Percentiles rank a stretch among this genome's conserved stretches.
These are phyloP conservation scores for Meandrina meandrites DNA, from an alignment of 92 coral and sea anemone genomes.

Conservation along the genomic window DNA sequence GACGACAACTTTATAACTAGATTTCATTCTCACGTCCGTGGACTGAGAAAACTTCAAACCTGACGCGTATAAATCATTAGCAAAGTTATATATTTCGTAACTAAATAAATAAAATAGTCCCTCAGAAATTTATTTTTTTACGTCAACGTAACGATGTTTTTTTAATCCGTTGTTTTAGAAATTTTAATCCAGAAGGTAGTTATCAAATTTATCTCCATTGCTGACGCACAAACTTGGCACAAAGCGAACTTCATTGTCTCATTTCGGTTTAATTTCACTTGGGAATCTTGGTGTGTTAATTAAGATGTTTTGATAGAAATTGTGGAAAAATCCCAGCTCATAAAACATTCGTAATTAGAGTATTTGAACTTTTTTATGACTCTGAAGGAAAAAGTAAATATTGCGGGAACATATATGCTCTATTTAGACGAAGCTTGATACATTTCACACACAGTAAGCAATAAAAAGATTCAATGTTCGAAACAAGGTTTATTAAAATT, in stretches of 20 bases:
- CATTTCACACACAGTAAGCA: not conserved
- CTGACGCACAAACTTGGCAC: not conserved
- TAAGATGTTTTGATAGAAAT: constrained; percentile 15
- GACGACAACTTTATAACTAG: no score
- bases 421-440: not conserved
- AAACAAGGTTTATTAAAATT: constrained; percentile 33
- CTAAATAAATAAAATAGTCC: not conserved
- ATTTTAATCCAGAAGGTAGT: not conserved
- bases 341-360: not conserved
- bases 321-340: constrained; percentile 1
- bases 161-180: not conserved
- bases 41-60: not conserved
- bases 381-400: not conserved
- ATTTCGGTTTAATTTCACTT: not conserved
- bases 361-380: constrained; percentile 11
- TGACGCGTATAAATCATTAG: not conserved
- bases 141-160: not conserved
- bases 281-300: constrained; percentile 13
- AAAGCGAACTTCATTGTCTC: constrained; percentile 9
- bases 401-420: not conserved
- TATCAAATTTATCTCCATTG: constrained; percentile 15
- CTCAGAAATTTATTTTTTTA: not conserved
- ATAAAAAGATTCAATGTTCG: not conserved
- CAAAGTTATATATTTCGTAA: not conserved
- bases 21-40: not conserved